Base-by-base conservation (phyloP, 2,113 vertebrate genomes). In the Hippocampus barbouri region DNA sequence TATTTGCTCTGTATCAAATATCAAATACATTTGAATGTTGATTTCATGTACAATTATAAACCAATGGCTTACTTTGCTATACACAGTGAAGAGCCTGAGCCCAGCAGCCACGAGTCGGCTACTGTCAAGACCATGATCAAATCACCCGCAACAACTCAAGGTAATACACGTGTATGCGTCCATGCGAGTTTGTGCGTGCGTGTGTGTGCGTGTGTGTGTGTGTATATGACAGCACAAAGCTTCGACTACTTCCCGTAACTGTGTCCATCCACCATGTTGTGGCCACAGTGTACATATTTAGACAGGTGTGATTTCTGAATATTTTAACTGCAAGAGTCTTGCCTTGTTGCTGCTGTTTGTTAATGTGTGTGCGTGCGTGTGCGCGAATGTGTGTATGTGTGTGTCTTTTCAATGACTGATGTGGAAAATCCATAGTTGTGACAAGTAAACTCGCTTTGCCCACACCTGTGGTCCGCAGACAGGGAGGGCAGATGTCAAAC, bases 71-170 rank as follows among this genome's bases (percentile, higher is more conserved):
- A 60, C 67, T 6, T 47, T 63, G 49, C 69, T 6, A 34, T 10
- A 45, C 20, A 45, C 86, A 91, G 90, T 82, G 84, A 83, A 59
- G 71, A 91, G 70, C n/a, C 87, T 53, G 86, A 88, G 53, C 81
- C 88, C 0, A 54, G 75, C 65, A 70, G 85, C 56, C 86, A 91
- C 0, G 54, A 83, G 0, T 85, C 85, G 21, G 70, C 90, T 40
- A 79, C 90, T 0, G 74, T 84, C 9, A 94, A 85, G 69, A 95
- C 81, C 25, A 49, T 89, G 87, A 82, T 91, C 0, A 91, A 92
- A 87, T 79, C 54, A 73, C 83, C 77, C 0, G 88, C 90, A 70
- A 81, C 85, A 66, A 73, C 87, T 60, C 70, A 83, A 0, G 82
- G 85, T 3, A 94, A 93, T 76, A 20, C 14, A 21, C 64, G 59